These are phyloP conservation scores for Chinchilla lanigera DNA, from an alignment of 2,113 vertebrate species.

Conservation along the genomic window DNA sequence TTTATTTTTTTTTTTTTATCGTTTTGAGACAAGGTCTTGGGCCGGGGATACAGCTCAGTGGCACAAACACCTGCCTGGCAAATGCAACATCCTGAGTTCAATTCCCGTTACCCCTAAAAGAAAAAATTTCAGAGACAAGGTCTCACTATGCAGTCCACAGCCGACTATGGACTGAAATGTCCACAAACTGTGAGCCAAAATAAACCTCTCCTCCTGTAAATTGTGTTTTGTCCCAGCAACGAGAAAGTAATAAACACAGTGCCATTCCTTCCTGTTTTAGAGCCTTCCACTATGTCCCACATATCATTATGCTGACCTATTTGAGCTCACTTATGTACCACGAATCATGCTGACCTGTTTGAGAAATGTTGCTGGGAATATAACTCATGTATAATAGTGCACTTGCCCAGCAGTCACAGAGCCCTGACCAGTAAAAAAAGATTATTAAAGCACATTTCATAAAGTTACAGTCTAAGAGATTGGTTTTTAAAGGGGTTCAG, in stretches of 20 bases:
- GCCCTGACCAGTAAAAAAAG: background rate
- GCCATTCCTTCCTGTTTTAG: background rate
- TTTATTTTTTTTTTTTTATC: too few species aligned
- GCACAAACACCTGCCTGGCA: too few species aligned
- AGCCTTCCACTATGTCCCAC: background rate
- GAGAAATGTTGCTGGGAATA: background rate
- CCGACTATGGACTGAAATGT: background rate
- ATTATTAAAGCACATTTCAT: background rate
- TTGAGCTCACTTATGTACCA: background rate
- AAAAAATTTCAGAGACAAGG: too few species aligned
- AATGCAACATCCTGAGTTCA: too few species aligned
- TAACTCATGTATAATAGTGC: background rate
- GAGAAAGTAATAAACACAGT: background rate
- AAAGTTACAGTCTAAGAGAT: background rate
- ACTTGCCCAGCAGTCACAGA: too few species aligned
- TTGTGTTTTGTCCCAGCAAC: background rate
- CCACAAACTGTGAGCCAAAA: background rate
- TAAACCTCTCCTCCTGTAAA: background rate
- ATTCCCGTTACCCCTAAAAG: too few species aligned
- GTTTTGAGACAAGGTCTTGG: too few species aligned
- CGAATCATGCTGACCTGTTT: background rate
- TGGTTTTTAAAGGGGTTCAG: background rate
- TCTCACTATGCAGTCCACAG: background rate
- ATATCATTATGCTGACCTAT: background rate
- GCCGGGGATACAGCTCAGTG: too few species aligned